Evolutionary conservation across 2,888 invertebrate species (phyloP), one percentile per base, ranked within the genome.

Genomic region (Eupsilia transversa): DNA sequence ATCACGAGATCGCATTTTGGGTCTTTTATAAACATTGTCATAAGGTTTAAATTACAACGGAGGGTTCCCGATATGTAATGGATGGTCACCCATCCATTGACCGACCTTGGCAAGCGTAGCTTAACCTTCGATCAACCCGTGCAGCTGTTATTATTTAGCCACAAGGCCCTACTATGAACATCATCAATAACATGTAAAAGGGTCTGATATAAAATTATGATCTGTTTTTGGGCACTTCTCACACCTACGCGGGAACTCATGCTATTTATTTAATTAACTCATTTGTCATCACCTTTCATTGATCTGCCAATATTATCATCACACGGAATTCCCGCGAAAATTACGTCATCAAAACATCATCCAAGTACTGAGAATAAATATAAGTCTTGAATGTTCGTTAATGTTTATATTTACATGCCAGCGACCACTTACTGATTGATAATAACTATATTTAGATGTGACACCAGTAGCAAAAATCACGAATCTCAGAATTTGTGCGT

Each of bases 391-490:
- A 33, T 35, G n/a, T 61, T 54, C 54, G 30, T 9, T 38, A 61
- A 76, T 67, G 41, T 57, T 64, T 72, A 66, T 75, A 77, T 83
- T 77, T 74, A 61, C 46, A 60, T 33, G 63, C 63, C 30, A 64
- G n/a, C 49, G 33, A 43, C 54, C 43, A 33, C 30, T 65, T n/a
- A 57, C 57, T 59, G 68, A 67, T 68, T 56, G 74, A 79, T 70
- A 67, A 78, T 67, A 27, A 70, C 14, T 82, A 79, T 75, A 72
- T 54, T 67, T 82, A 79, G 72, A 70, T 46, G 35, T 79, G 67
- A 70, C 38, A 57, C 72, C 61, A 69, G 27, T 57, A n/a, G 35
- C 5, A 30, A 66, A 41, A 67, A 35, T 27, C 17, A 38, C 5
- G 35, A 38, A 52, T 65, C 30, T 43, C 14, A 12, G 23, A 57